Base-by-base conservation (phyloP, 2,888 invertebrate species). In the Cephalotes varians region DNA sequence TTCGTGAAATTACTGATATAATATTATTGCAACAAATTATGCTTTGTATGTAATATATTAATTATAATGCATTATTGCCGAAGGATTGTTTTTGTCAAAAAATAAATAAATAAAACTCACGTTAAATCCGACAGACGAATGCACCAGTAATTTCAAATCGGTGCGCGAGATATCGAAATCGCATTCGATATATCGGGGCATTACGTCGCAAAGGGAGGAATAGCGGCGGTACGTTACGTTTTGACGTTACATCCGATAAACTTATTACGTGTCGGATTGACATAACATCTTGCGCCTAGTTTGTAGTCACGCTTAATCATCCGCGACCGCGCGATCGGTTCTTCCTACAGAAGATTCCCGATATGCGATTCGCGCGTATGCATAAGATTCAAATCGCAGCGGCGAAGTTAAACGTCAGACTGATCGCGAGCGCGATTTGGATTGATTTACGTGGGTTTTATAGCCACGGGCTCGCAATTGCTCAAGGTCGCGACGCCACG, bases 401-500 rank as follows among this genome's bases (percentile, higher is more conserved):
- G 31, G 31, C 18, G 18, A 71, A 58, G 25, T 34, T 25, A 9
- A 18, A 18, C 49, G 44, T 21, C 18, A 44, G 56, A 21, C 54
- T 25, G 40, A 77, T 77, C 54, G 37, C 65, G 18, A 44, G n/a
- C 44, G 44, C 31, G 69, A 69, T 69, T 77, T 44, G 56, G 56
- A 69, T 58, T 79, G 76, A 76, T 76, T 76, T 65, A 76, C 49
- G 67, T 65, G 76, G 49, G 67, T 40, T 65, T 76, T 65, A 51
- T 74, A 60, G 62, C 21, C 73, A 34, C 74, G 76, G 81, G 83
- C 83, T 85, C 62, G 81, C 83, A 60, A 82, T 58, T 84, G 79
- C 71, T 81, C 89, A 89, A 89, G 89, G 89, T 81, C 88, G 81
- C 64, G 82, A 82, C 79, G 81, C 76, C 73, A 83, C 77, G 62